phyloP scores from a whole-genome alignment of 2,888 invertebrate species.

The Copidosoma aretas region DNA sequence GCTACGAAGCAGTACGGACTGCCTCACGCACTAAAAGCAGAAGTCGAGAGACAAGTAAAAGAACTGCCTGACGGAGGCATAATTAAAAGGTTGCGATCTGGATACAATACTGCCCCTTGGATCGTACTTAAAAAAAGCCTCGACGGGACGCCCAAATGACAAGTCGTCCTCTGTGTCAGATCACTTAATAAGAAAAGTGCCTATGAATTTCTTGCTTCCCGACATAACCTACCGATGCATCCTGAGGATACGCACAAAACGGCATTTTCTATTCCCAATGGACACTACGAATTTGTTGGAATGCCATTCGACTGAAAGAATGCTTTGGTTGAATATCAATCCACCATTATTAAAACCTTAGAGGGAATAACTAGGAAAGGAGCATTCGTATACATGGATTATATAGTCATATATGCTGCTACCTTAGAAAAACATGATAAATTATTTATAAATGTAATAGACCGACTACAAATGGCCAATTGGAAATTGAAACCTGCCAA shows the following conservation, averaged over 20 bases:
- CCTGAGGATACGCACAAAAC: constrained; percentile 36
- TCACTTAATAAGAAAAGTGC: background rate
- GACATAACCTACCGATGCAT: constrained; percentile 41
- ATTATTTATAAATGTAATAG: constrained; percentile 12
- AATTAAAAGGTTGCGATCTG: background rate
- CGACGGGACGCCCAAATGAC: background rate
- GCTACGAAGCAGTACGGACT: background rate
- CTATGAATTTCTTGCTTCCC: constrained; percentile 13
- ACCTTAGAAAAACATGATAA: constrained; percentile 23
- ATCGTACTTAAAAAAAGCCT: background rate
- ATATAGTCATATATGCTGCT: constrained; percentile 40
- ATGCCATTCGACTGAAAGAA: constrained; percentile 50
- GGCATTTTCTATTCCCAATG: constrained; percentile 38
- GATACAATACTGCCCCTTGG: constrained; percentile 3
- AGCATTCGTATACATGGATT: constrained; percentile 38
- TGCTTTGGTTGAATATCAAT: constrained; percentile 49
- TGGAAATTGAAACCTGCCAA: constrained; percentile 41
- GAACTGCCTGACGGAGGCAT: background rate
- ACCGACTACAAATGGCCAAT: constrained; percentile 15
- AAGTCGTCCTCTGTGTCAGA: constrained; percentile 3
- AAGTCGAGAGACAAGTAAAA: constrained; percentile 1
- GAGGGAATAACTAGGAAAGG: too few species aligned
- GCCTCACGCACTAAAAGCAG: background rate
- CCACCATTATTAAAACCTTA: constrained; percentile 49
- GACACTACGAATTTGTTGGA: constrained; percentile 42